Conservation (phyloP, 2,113 vertebrate species). For the Crotalus helleri region DNA sequence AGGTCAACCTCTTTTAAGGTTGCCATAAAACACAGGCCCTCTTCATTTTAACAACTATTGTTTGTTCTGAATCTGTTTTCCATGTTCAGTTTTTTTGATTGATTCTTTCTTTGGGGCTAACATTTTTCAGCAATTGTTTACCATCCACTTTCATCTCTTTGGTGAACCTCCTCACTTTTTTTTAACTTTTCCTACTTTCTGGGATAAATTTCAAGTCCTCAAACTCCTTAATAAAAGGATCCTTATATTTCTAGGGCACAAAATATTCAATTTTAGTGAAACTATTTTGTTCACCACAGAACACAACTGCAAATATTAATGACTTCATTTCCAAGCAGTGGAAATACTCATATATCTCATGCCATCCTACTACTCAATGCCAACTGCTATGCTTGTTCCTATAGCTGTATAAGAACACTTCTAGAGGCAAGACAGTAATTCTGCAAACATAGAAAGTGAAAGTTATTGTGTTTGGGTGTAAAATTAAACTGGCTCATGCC, state of each 20-base stretch:
- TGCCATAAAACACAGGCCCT: background rate
- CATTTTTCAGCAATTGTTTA: background rate
- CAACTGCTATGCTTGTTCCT: background rate
- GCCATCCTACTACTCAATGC: background rate
- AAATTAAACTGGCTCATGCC: background rate
- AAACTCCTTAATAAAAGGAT: background rate
- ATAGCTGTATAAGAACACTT: background rate
- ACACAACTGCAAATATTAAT: background rate
- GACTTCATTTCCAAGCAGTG: background rate
- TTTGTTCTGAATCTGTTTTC: background rate
- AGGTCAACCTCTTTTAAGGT: background rate
- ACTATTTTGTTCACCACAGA: background rate
- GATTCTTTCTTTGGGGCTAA: background rate
- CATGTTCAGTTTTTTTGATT: background rate
- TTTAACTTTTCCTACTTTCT: background rate
- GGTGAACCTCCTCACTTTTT: background rate
- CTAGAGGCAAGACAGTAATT: background rate
- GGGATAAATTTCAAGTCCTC: background rate
- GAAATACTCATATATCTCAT: background rate
- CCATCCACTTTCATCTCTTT: background rate
- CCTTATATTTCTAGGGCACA: background rate
- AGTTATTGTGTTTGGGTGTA: background rate
- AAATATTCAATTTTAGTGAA: background rate
- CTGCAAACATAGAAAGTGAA: background rate
- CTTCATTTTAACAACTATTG: background rate